Evolutionary conservation across 2,797 vertebrate species (phyloP), one percentile per base, ranked within the genome.

Genomic region (Trachurus trachurus): DNA sequence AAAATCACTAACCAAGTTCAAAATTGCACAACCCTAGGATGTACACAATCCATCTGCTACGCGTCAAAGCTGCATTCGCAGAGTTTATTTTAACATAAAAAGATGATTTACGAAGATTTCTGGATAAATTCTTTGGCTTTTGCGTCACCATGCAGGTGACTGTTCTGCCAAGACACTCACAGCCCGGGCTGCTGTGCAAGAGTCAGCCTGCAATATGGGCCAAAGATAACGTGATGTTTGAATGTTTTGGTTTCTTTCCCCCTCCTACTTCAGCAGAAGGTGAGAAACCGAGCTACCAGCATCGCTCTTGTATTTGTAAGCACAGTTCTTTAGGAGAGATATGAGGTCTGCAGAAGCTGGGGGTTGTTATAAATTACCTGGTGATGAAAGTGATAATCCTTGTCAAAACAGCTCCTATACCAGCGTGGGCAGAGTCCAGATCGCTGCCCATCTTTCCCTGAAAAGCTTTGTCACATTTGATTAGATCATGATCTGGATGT

Each of bases 311-410:
- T 93, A 89, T 94, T 94, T 94, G 93, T 95, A 95, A 95, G 93
- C 94, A 95, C 86, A 91, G 93, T 93, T 91, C 92, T 92, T 89
- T 53, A 70, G 89, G 83, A 85, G 81, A 94, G 95, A 96, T 96
- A 95, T 87, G 87, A 91, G 88, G 79, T 76, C 90, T 91, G 75
- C 31, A 74, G 87, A 89, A 92, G 93, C 94, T 95, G 89, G 86
- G 95, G 94, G 95, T 90, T 91, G 94, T 94, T 95, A 94, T 96
- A 95, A 95, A 95, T 96, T 95, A 95, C 94, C 89, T 93, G 87
- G 72, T 66, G 95, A 96, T 96, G 93, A 91, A 87, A 74, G 79
- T 76, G 95, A 96, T 96, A 96, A 95, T 93, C 93, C 91, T 87
- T 96, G 95, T 96, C 95, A 96, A 94, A 96, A 96, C 95, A 96